Evolutionary conservation across 2,797 vertebrate genomes (phyloP).

Genomic region (Clarias laeviceps): DNA sequence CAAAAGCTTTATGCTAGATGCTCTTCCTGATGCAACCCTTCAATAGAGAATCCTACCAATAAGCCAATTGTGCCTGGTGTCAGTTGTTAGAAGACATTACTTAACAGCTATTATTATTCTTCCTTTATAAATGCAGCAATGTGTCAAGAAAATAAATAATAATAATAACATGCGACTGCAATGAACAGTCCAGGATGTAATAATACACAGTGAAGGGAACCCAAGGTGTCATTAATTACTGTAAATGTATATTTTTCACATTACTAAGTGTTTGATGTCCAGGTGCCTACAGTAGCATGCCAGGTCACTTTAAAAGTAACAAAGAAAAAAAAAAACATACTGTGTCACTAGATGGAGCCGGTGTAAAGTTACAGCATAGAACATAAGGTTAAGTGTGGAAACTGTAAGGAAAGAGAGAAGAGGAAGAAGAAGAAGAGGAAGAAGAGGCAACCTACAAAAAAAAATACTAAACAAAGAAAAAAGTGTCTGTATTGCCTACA

Average conservation of each 20-base stretch:
- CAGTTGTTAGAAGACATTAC: too few relatives aligned
- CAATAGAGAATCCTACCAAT: too few relatives aligned
- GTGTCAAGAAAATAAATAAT: too few relatives aligned
- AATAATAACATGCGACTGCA: too few relatives aligned
- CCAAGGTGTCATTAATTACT: background rate
- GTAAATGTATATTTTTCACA: background rate
- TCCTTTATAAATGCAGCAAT: too few relatives aligned
- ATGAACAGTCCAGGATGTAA: background rate
- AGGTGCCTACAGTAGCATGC: background rate
- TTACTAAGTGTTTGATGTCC: background rate
- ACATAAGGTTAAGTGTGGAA: background rate
- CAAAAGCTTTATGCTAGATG: too few relatives aligned
- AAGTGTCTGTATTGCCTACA: background rate
- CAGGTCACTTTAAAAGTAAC: background rate
- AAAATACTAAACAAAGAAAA: background rate
- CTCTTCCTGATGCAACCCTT: too few relatives aligned
- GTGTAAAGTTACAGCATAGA: background rate
- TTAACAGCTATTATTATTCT: too few relatives aligned
- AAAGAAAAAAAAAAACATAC: background rate
- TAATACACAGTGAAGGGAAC: background rate
- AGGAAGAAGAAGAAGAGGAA: background rate
- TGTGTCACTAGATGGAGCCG: conserved; percentile 25
- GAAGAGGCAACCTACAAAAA: background rate
- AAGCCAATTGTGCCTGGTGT: too few relatives aligned
- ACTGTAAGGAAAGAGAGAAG: background rate